These are phyloP conservation scores for Pseudoips prasinana DNA, from an alignment of 2,888 invertebrate species.

Conservation along the genomic window DNA sequence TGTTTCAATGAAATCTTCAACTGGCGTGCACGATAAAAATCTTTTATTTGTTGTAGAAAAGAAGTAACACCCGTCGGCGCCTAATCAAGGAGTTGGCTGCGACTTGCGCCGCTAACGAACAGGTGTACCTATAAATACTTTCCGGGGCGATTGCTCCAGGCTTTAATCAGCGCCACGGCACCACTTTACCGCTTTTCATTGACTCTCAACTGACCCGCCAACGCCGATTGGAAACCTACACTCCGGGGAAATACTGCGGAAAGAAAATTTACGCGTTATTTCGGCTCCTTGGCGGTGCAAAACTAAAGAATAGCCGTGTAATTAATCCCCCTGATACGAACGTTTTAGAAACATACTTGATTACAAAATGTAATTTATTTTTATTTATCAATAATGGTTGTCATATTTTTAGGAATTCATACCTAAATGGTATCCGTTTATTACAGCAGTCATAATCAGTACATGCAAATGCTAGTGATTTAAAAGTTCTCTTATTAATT, in stretches of 20 bases:
- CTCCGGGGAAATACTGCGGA: slow-evolving; percentile 62
- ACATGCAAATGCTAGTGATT: too few relatives aligned
- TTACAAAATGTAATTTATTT: neutral
- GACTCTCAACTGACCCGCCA: slow-evolving; percentile 74
- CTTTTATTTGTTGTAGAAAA: slow-evolving; percentile 75
- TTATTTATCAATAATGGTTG: too few relatives aligned
- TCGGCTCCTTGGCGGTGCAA: slow-evolving; percentile 41
- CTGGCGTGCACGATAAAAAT: slow-evolving; percentile 61
- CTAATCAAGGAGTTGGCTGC: slow-evolving; percentile 81
- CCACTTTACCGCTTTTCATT: slow-evolving; percentile 80
- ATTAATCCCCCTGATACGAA: slow-evolving; percentile 33
- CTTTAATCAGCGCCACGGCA: slow-evolving; percentile 79
- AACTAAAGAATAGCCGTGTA: slow-evolving; percentile 33
- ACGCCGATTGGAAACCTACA: slow-evolving; percentile 75
- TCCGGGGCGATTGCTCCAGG: slow-evolving; percentile 79
- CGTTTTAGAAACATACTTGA: neutral
- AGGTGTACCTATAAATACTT: slow-evolving; percentile 82
- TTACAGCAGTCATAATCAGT: too few relatives aligned
- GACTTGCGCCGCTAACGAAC: slow-evolving; percentile 78
- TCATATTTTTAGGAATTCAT: too few relatives aligned
- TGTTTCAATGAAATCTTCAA: slow-evolving; percentile 55
- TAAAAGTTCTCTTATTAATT: too few relatives aligned
- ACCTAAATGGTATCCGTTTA: too few relatives aligned
- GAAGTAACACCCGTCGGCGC: slow-evolving; percentile 75
- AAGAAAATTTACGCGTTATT: slow-evolving; percentile 65